Conservation (phyloP, 2,888 invertebrate genomes). For the Epicampocera succincta region DNA sequence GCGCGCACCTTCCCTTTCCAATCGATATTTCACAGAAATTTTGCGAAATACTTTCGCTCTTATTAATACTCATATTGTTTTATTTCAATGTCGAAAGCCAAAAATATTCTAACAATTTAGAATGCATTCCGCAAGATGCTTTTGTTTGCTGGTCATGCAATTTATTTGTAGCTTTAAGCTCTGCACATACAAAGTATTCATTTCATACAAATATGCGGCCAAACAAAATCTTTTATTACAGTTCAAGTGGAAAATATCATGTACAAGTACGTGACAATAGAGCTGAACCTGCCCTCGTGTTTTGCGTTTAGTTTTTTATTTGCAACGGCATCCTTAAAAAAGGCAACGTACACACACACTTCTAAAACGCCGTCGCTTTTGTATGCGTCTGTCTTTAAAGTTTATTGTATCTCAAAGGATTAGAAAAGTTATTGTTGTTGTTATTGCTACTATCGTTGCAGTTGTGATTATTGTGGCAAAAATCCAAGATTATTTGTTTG, state of each 20-base stretch:
- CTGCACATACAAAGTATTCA: background rate
- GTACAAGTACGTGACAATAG: constrained; percentile 51
- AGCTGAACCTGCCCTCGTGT: background rate
- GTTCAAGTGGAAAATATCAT: constrained; percentile 48
- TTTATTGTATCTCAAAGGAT: constrained; percentile 26
- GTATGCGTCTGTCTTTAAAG: background rate
- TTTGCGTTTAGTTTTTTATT: background rate
- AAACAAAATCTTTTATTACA: constrained; percentile 41
- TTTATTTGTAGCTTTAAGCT: constrained; percentile 15
- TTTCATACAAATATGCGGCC: background rate
- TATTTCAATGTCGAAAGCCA: no score
- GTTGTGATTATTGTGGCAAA: constrained; percentile 42
- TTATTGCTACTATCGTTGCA: constrained; percentile 1
- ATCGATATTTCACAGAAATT: background rate
- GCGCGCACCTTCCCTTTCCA: no score
- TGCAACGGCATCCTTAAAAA: background rate
- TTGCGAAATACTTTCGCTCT: background rate
- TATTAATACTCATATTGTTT: no score
- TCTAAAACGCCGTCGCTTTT: background rate
- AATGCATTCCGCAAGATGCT: constrained; percentile 1
- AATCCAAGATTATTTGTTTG: constrained; percentile 50
- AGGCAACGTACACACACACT: background rate
- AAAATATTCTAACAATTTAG: background rate
- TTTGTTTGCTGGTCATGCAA: constrained; percentile 14
- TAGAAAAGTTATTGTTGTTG: constrained; percentile 42